Base-by-base conservation (phyloP, 2,888 invertebrate genomes). In the Himalopsyche anomala region DNA sequence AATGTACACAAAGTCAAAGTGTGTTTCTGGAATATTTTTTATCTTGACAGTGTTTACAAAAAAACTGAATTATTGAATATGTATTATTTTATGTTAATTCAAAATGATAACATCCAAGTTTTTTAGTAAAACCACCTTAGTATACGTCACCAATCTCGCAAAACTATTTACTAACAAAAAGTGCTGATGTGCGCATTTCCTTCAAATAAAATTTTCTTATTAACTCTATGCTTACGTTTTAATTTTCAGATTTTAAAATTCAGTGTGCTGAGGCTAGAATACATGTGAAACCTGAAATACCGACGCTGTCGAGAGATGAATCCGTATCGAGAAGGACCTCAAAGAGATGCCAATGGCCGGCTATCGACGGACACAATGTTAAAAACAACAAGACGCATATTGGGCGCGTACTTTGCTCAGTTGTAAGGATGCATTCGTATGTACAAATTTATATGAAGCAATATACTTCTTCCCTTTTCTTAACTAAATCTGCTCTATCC, bases 371-470 rank as follows among this genome's bases (percentile, higher is more conserved):
- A 40, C 40, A 80, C n/a, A 42, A 80, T 36, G 38, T 80, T 6
- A 80, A 80, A 38, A 80, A 80, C 12, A 80, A 80, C 36, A 80
- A 80, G 36, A 80, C 80, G 8, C 40, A 80, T 40, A 42, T 80
- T 38, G 80, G 80, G 17, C 80, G 42, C 42, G 40, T 80, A 40
- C 42, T 80, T 12, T 80, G 80, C 42, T 80, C 80, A 4, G 42
- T 80, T 80, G 80, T 80, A 2, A 80, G 42, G 40, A 80, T 80
- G 80, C 80, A 80, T n/a, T 80, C 42, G 80, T 80, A 80, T n/a
- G 80, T 80, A 42, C 8, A n/a, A n/a, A 3, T 36, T 28, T 80
- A 42, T n/a, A 19, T 19, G 11, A 11, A 56, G 17, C 5, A 62
- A 62, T 8, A 19, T 19, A 9, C 19, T 62, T 15, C 4, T 15